These are phyloP conservation scores for Tipula helvola DNA, from an alignment of 2,888 invertebrate species.

Conservation along the genomic window DNA sequence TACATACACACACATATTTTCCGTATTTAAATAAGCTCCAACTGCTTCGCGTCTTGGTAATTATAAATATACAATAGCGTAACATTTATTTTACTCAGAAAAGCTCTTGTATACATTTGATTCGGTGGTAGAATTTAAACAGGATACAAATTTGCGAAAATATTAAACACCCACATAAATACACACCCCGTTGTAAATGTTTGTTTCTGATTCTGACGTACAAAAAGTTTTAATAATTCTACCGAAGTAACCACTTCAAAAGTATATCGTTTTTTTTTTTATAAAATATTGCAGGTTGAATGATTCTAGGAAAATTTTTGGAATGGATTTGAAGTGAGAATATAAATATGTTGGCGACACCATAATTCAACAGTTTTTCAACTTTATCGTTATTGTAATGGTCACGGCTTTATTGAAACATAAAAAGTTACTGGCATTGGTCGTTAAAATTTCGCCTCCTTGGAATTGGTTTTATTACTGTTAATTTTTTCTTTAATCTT, in stretches of 20 bases:
- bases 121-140: not conserved
- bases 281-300: no score
- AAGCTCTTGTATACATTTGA: not conserved
- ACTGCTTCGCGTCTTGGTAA: not conserved
- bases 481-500: no score
- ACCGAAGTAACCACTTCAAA: not conserved
- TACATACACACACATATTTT: not conserved
- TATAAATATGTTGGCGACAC: no score
- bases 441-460: no score
- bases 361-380: no score
- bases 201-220: not conserved
- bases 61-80: not conserved
- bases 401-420: no score
- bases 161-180: not conserved
- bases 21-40: not conserved
- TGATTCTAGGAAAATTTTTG: no score
- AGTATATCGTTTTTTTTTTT: no score
- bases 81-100: not conserved
- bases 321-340: no score
- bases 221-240: not conserved
- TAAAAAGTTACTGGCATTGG: no score
- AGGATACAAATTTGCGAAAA: not conserved
- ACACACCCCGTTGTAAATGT: not conserved
- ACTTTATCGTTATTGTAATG: no score
- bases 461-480: no score